Evolutionary conservation across 1,140 invertebrate genomes (phyloP), one percentile per base, ranked within the genome.

Genomic region (Choristoneura fumiferana): DNA sequence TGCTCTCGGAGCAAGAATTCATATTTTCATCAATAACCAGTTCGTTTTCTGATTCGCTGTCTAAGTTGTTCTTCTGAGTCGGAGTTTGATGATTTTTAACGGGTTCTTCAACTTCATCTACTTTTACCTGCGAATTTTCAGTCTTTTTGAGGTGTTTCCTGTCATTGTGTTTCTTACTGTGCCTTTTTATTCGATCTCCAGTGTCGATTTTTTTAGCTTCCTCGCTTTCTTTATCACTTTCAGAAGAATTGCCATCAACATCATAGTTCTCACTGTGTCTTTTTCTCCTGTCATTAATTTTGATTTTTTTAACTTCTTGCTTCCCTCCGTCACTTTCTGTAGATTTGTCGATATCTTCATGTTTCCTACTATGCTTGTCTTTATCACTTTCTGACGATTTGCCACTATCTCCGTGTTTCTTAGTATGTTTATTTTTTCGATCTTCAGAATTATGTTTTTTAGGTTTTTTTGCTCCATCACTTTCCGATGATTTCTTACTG

Each of bases 171-270:
- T 45, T 45, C 18, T 22, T 45, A 15, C 40, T 45, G 5, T 45
- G 9, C 35, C 63, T 38, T 66, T 65, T 72, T 53, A 60, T 57
- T 60, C 65, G 5, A 60, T 62, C 68, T 71, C 67, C 8, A 43
- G 58, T 17, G 71, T 76, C 35, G 35, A 14, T 39, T 58, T 71
- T 67, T 76, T 78, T 55, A 22, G 33, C 39, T 53, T 55, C 13
- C 9, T 64, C 54, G 40, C 54, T 18, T 45, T 83, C 78, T 8
- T 56, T 37, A 14, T 86, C 83, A 54, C 81, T 85, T 5, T 87
- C 86, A 8, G 87, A 89, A 10, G 87, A 89, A 57, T 89, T 87
- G 2, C 88, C 89, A 76, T 29, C 6, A 3, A 3, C 22, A 29
- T 29, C 22, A 29, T 6, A 6, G 6, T 29, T 2, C 6, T 29